These are phyloP conservation scores for Gastrophryne carolinensis DNA, from an alignment of 2,797 vertebrate genomes.

Conservation along the genomic window DNA sequence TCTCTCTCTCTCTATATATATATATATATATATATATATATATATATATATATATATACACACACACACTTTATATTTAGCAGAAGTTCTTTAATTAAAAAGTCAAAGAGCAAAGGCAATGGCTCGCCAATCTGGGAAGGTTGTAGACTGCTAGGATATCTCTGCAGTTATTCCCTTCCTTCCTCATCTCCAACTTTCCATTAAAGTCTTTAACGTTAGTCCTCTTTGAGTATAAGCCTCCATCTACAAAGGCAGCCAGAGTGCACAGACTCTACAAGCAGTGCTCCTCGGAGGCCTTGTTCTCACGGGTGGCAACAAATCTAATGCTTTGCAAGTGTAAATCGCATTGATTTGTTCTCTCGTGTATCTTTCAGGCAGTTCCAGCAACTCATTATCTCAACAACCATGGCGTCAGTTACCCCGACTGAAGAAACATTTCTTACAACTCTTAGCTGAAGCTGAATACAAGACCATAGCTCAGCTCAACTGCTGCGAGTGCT, in stretches of 20 bases:
- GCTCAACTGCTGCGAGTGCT: too few relatives aligned
- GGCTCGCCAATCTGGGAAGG: background rate
- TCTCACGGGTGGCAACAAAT: constrained; percentile 9
- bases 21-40: background rate
- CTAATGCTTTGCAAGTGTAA: constrained; percentile 26
- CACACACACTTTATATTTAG: background rate
- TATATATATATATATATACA: background rate
- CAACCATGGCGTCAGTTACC: too few relatives aligned
- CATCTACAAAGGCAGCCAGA: background rate
- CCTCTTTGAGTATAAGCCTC: background rate
- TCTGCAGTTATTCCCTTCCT: background rate
- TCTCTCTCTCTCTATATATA: too few relatives aligned
- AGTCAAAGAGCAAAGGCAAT: too few relatives aligned
- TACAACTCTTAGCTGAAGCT: too few relatives aligned
- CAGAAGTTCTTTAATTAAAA: background rate
- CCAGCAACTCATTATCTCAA: constrained; percentile 6
- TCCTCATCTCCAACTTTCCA: background rate
- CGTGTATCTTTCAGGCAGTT: background rate
- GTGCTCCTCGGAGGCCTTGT: background rate
- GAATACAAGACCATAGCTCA: too few relatives aligned
- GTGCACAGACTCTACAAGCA: background rate
- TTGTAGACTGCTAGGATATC: background rate
- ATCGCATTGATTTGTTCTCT: constrained; percentile 21
- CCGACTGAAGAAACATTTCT: too few relatives aligned
- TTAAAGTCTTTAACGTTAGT: background rate